Percentiles rank a stretch among this genome's conserved stretches.
phyloP scores from a whole-genome alignment of 2,888 invertebrate species.

The Lithophane ornitopus region DNA sequence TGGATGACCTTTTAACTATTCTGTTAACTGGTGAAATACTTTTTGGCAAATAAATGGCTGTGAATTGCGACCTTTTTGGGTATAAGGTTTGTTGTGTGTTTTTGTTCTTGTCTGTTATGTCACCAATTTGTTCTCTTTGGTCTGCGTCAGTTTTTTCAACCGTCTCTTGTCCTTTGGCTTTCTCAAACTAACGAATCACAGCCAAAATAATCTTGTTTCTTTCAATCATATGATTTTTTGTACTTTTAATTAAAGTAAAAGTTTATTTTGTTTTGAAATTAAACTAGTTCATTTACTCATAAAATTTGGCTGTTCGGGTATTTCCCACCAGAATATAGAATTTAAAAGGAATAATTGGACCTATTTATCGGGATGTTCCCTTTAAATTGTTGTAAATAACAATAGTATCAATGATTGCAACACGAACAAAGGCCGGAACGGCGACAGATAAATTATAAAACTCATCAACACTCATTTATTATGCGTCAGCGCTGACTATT shows the following conservation, averaged over 20 bases:
- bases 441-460: conserved; percentile 44
- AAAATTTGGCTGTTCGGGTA: neutral
- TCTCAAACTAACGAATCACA: neutral
- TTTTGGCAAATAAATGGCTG: conserved; percentile 1
- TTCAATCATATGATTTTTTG: too few species aligned
- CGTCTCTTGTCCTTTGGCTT: too few species aligned
- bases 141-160: neutral
- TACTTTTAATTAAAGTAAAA: too few species aligned
- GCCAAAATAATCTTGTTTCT: neutral
- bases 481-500: conserved; percentile 23
- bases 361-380: conserved; percentile 21
- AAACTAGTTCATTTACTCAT: neutral
- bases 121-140: neutral
- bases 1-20: conserved; percentile 17
- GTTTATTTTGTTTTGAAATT: neutral
- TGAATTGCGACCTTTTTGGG: neutral
- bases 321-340: neutral
- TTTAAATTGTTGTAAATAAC: conserved; percentile 15
- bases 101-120: neutral
- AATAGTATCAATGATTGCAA: conserved; percentile 29
- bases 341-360: neutral
- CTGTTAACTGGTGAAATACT: conserved; percentile 12
- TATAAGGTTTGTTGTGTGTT: neutral
- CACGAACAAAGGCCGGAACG: conserved; percentile 48
- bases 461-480: conserved; percentile 21